A percentile compares a stretch with the other conserved stretches of the same genome.
Evolutionary conservation across 2,888 invertebrate species (phyloP).

Genomic region (Synanthedon vespiformis): DNA sequence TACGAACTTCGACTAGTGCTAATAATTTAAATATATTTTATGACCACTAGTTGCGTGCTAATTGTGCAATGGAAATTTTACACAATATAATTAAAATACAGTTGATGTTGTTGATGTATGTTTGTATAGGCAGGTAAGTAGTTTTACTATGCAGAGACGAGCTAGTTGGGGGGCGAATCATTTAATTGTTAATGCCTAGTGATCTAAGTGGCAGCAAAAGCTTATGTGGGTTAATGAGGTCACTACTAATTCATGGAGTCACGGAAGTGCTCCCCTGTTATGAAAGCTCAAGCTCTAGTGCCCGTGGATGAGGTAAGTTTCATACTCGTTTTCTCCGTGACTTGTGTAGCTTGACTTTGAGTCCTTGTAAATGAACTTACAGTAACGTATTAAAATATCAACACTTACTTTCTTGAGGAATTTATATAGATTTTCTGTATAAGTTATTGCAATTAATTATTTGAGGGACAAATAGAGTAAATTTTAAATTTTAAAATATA

Average conservation of each 20-base stretch:
- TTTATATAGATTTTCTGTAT: too few relatives aligned
- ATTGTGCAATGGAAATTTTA: too few relatives aligned
- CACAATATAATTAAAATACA: too few relatives aligned
- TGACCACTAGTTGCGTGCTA: too few relatives aligned
- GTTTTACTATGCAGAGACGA: not conserved
- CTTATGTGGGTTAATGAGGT: slow-evolving; percentile 62
- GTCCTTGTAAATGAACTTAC: slow-evolving; percentile 21
- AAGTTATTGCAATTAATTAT: too few relatives aligned
- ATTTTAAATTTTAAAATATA: too few relatives aligned
- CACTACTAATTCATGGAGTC: slow-evolving; percentile 54
- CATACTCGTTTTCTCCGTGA: slow-evolving; percentile 24
- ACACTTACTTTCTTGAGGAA: too few relatives aligned
- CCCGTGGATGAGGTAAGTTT: slow-evolving; percentile 21
- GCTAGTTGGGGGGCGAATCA: slow-evolving; percentile 31
- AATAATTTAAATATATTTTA: too few relatives aligned
- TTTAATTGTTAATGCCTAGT: slow-evolving; percentile 56
- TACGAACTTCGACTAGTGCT: too few relatives aligned
- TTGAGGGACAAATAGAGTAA: too few relatives aligned
- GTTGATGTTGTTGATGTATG: too few relatives aligned
- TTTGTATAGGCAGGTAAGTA: not conserved
- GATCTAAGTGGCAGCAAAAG: slow-evolving; percentile 36
- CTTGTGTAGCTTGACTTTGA: slow-evolving; percentile 21
- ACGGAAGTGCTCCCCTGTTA: slow-evolving; percentile 38
- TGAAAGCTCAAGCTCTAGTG: slow-evolving; percentile 17
- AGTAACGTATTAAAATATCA: too few relatives aligned